A percentile compares a stretch with the other conserved stretches of the same genome.
Evolutionary conservation across 2,797 vertebrate species (phyloP).

Genomic region (Otolemur crassicaudatus): DNA sequence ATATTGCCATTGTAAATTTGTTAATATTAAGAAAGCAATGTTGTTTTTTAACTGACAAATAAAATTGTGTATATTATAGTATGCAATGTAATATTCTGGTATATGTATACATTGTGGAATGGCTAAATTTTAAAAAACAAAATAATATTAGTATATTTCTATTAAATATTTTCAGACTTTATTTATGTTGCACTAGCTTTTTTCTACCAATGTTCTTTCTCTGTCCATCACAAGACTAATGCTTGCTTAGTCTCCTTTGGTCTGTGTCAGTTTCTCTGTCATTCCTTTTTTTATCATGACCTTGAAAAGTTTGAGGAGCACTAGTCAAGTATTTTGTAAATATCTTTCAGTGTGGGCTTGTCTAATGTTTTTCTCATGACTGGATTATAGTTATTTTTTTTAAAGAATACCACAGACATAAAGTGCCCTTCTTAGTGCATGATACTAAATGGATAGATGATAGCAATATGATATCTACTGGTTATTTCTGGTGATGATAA

Average conservation of each 20-base stretch:
- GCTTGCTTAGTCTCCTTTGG: background rate
- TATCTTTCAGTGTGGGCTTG: background rate
- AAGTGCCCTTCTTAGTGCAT: background rate
- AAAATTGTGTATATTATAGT: background rate
- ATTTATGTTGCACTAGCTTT: background rate
- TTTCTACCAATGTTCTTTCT: background rate
- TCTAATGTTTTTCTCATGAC: background rate
- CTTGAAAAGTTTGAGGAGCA: background rate
- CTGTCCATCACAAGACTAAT: background rate
- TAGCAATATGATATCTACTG: background rate
- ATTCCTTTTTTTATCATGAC: background rate
- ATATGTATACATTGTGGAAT: background rate
- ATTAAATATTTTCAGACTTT: background rate
- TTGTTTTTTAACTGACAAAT: background rate
- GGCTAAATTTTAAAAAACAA: background rate
- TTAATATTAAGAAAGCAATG: conserved; percentile 43
- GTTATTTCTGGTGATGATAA: background rate
- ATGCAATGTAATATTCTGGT: background rate
- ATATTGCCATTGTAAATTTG: background rate
- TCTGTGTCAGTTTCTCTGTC: background rate
- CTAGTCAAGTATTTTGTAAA: background rate
- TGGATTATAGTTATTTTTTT: conserved; percentile 24
- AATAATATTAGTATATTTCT: background rate
- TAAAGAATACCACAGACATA: conserved; percentile 37
- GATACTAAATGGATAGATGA: background rate